phyloP scores from a whole-genome alignment of 2,888 invertebrate species.

The Tolmerus cingulatus region DNA sequence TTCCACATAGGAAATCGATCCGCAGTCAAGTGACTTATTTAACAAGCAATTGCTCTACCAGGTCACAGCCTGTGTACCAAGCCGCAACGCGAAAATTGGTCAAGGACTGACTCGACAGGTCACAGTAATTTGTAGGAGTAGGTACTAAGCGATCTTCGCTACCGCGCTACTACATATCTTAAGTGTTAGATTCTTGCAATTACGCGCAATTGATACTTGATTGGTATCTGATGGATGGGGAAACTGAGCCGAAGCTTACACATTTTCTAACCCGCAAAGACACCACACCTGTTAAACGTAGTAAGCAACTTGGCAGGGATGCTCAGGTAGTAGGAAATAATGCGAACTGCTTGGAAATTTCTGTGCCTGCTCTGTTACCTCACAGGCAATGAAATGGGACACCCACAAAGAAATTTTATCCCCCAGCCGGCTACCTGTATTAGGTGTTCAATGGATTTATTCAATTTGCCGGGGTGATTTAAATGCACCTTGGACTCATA shows the following conservation, averaged over 20 bases:
- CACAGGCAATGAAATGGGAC: neutral
- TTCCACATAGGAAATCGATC: neutral
- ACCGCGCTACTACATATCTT: neutral
- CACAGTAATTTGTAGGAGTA: neutral
- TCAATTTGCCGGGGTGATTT: neutral
- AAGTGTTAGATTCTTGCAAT: neutral
- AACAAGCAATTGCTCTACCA: neutral
- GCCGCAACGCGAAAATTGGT: neutral
- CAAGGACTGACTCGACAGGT: neutral
- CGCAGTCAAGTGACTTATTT: neutral
- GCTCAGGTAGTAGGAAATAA: neutral
- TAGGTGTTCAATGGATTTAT: neutral
- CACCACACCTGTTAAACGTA: neutral
- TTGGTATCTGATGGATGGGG: neutral
- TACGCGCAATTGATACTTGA: neutral
- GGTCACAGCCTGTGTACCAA: neutral
- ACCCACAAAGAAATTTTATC: neutral
- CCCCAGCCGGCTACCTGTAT: neutral
- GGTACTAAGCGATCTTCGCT: neutral
- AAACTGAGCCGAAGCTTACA: neutral
- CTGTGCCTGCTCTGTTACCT: neutral
- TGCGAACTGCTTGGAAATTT: neutral
- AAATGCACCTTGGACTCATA: neutral
- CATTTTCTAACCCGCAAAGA: neutral
- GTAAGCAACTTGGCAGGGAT: neutral